Percentiles rank a stretch among this genome's conserved stretches.
Conservation (phyloP, 2,888 invertebrate species). For the Philereme vetulata region DNA sequence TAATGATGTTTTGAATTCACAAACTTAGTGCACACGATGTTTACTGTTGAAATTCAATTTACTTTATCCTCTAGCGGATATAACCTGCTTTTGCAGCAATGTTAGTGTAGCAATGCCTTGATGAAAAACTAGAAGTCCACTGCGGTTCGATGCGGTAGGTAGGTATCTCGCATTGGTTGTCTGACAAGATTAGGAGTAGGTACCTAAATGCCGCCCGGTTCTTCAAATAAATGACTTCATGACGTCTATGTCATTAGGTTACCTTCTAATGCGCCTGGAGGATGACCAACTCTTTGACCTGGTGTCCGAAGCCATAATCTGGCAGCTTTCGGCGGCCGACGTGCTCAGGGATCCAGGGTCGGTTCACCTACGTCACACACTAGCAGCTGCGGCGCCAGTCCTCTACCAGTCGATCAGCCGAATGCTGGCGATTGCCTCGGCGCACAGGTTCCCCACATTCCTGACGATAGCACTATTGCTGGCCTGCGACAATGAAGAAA, state of each 20-base stretch:
- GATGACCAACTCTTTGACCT: conserved; percentile 58
- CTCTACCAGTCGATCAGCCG: conserved; percentile 51
- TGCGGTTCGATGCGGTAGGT: no score
- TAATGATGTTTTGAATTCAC: no score
- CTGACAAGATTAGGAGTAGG: neutral
- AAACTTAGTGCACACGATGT: no score
- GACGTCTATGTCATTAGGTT: conserved; percentile 48
- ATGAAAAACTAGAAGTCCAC: no score
- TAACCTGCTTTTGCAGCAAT: no score
- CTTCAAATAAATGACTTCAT: no score
- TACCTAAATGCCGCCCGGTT: neutral
- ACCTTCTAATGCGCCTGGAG: conserved; percentile 59
- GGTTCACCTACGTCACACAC: conserved; percentile 38
- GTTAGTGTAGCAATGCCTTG: no score
- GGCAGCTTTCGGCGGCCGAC: conserved; percentile 62
- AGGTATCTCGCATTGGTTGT: no score
- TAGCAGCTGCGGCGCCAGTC: conserved; percentile 53
- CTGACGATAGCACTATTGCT: conserved; percentile 58
- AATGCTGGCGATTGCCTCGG: conserved; percentile 59
- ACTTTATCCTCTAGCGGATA: no score
- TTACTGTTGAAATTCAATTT: no score
- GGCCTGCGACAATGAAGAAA: conserved; percentile 55
- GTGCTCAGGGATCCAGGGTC: conserved; percentile 39
- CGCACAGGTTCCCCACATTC: conserved; percentile 56
- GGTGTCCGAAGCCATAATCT: conserved; percentile 55